A percentile compares a stretch with the other conserved stretches of the same genome.
Evolutionary conservation across 2,888 invertebrate genomes (phyloP).

Genomic region (Marasmarcha lunaedactyla): DNA sequence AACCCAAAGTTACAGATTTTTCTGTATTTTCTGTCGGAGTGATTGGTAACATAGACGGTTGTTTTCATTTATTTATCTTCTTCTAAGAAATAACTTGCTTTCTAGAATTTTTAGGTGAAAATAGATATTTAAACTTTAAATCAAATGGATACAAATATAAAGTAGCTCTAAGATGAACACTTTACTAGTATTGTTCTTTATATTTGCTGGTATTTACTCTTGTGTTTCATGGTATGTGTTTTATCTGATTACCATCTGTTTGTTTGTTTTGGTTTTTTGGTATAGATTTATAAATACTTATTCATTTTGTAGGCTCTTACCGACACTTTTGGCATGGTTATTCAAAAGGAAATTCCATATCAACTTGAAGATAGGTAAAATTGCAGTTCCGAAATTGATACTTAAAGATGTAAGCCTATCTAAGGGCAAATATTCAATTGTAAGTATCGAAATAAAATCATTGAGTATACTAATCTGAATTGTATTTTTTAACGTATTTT

Average conservation of each 20-base stretch:
- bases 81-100: no score
- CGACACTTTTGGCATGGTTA: conserved; percentile 82
- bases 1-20: no score
- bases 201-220: conserved; percentile 63
- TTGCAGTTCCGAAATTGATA: conserved; percentile 83
- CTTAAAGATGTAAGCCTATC: conserved; percentile 84
- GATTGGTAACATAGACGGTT: no score
- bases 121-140: no score
- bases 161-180: conserved; percentile 36
- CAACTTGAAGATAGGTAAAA: conserved; percentile 83
- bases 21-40: no score
- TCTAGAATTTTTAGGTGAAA: no score
- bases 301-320: conserved; percentile 74
- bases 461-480: background rate
- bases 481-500: background rate
- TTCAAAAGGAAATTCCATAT: conserved; percentile 84
- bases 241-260: conserved; percentile 13
- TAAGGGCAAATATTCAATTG: conserved; percentile 82
- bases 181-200: conserved; percentile 40
- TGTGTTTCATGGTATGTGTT: conserved; percentile 72
- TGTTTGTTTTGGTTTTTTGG: conserved; percentile 34
- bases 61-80: no score
- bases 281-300: conserved; percentile 31
- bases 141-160: no score
- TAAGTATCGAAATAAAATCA: conserved; percentile 45